Percentiles rank a stretch among this genome's conserved stretches.
phyloP scores from a whole-genome alignment of 2,888 invertebrate species.

The Mimumesa dahlbomi region DNA sequence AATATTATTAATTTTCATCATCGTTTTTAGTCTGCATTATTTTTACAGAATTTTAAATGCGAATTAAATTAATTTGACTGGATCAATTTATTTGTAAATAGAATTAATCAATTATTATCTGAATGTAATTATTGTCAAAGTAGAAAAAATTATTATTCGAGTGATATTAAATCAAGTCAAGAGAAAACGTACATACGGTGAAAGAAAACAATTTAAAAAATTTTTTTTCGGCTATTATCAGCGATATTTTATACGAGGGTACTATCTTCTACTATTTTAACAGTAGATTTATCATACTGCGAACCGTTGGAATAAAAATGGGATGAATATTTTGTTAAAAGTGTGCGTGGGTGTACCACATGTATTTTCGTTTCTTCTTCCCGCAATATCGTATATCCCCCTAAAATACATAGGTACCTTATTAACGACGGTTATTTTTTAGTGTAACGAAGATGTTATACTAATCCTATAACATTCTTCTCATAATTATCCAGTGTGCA shows the following conservation, averaged over 20 bases:
- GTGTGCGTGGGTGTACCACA: slow-evolving; percentile 8
- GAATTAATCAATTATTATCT: slow-evolving; percentile 32
- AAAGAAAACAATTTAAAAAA: too few species aligned
- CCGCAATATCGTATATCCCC: slow-evolving; percentile 35
- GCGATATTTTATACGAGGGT: slow-evolving; percentile 10
- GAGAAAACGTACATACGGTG: slow-evolving; percentile 22
- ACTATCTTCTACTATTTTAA: slow-evolving; percentile 17
- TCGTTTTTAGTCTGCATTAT: slow-evolving; percentile 41
- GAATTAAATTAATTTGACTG: too few species aligned
- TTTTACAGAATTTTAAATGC: slow-evolving; percentile 25
- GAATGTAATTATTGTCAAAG: slow-evolving; percentile 17
- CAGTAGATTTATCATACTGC: slow-evolving; percentile 17
- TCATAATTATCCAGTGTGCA: too few species aligned
- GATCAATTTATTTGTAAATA: slow-evolving; percentile 34
- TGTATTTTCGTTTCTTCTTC: slow-evolving; percentile 26
- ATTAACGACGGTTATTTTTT: slow-evolving; percentile 22
- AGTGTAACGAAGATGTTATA: slow-evolving; percentile 5
- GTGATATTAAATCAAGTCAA: slow-evolving; percentile 32
- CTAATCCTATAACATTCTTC: too few species aligned
- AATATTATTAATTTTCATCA: slow-evolving; percentile 50
- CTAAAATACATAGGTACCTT: slow-evolving; percentile 31
- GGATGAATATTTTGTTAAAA: slow-evolving; percentile 32
- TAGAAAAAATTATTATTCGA: slow-evolving; percentile 23
- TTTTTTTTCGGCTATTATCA: slow-evolving; percentile 8
- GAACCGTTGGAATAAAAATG: slow-evolving; percentile 26